Percentiles rank a stretch among this genome's conserved stretches.
Conservation (phyloP, 2,113 vertebrate genomes). For the Azemiops feae region DNA sequence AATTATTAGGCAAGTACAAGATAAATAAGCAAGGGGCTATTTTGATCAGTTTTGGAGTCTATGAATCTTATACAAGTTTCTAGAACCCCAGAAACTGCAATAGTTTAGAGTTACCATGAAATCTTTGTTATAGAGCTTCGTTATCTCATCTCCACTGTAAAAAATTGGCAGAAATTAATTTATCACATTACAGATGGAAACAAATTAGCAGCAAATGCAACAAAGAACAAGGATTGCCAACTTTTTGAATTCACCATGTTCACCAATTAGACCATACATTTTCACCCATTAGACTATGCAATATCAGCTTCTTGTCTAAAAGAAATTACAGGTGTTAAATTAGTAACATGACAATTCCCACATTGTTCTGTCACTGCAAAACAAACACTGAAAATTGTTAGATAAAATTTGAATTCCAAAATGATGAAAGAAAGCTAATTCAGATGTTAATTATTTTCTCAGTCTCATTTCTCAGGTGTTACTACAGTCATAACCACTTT, state of each 20-base stretch:
- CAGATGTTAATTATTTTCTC: background rate
- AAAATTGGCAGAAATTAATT: conserved; percentile 45
- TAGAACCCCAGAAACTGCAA: conserved; percentile 12
- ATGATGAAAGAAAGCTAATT: background rate
- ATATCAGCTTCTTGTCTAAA: conserved; percentile 44
- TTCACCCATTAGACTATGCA: conserved; percentile 51
- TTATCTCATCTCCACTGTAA: conserved; percentile 46
- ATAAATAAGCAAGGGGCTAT: conserved; percentile 15
- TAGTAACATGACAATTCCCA: conserved; percentile 28
- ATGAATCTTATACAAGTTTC: conserved; percentile 9
- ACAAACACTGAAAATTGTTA: conserved; percentile 26
- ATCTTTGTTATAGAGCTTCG: conserved; percentile 25
- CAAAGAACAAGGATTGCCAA: conserved; percentile 49
- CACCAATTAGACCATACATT: conserved; percentile 27
- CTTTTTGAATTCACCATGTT: conserved; percentile 39
- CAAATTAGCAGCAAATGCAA: conserved; percentile 50
- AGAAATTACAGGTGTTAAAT: conserved; percentile 46
- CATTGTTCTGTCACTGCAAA: conserved; percentile 7
- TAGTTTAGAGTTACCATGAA: conserved; percentile 17
- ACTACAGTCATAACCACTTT: background rate
- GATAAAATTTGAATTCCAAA: background rate
- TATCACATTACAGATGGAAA: conserved; percentile 57
- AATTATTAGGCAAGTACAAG: conserved; percentile 31
- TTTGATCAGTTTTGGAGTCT: conserved; percentile 22
- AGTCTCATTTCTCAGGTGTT: background rate